Base-by-base conservation (phyloP, 64 coral and sea anemone species). In the Orbicella faveolata region DNA sequence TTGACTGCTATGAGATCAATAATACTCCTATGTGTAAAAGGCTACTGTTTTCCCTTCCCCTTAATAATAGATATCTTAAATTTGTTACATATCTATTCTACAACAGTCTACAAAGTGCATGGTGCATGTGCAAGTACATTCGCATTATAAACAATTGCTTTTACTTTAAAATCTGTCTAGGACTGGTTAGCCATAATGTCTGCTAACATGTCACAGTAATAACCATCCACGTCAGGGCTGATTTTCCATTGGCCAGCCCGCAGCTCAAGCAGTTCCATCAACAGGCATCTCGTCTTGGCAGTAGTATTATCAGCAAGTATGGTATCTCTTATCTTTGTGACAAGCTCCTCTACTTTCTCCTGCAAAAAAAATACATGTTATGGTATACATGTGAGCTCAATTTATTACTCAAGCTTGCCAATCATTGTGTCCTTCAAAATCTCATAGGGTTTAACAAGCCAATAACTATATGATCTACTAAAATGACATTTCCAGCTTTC, bases 121-220 rank as follows among this genome's bases (percentile, higher is more conserved):
- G 1, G 19, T 20, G n/a, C 23, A 7, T 0, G 23, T 25, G 2
- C 44, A 48, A 6, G 4, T 48, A 30, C 30, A 30, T 48, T 48
- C 2, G 7, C 7, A 48, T 25, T 68, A 68, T 21, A 12, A 11
- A 23, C 10, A 10, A n/a, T 70, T 33, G 10, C 3, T 25, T 6
- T 59, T 26, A 70, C 21, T 70, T 77, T 77, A 1, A 77, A 77
- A 77, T 18, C 6, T 25, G 10, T 6, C 21, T 72, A 85, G 1
- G 6, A 13, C 23, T 52, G 37, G 48, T 52, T 61, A 25, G 83
- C 83, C 48, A 92, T 36, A 1, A 92, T 92, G 52, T 92, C 90
- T 35, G 83, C 83, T 77, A 92, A 79, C 20, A 41, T 86, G 87
- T 92, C 75, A 57, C 90, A 57, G 18, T 87, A 92, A 64, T 79